These are phyloP conservation scores for Chitala chitala DNA, from an alignment of 2,113 vertebrate genomes.

Conservation along the genomic window DNA sequence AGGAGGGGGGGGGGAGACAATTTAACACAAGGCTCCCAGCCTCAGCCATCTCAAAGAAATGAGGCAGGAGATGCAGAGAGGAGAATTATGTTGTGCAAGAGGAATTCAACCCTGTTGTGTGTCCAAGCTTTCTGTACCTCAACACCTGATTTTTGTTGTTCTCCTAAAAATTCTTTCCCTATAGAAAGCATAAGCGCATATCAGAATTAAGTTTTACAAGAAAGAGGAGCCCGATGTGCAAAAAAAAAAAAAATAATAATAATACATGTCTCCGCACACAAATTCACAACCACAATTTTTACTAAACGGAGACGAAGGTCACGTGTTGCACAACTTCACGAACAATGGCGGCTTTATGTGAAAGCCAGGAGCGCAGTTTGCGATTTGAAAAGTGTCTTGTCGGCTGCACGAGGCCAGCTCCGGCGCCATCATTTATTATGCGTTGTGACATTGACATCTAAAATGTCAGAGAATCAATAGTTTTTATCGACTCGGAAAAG, in stretches of 20 bases:
- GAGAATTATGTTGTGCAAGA: not conserved
- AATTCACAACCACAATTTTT: not conserved
- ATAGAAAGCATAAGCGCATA: not conserved
- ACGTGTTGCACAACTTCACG: not conserved
- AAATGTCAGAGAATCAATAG: constrained; percentile 5
- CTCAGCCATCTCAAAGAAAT: constrained; percentile 46
- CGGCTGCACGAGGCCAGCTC: not conserved
- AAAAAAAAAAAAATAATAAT: no score
- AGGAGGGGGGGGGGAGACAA: constrained; percentile 49
- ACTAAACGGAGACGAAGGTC: not conserved
- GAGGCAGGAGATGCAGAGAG: constrained; percentile 33
- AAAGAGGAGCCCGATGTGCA: not conserved
- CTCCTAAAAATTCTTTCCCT: constrained; percentile 45
- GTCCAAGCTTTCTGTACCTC: constrained; percentile 15
- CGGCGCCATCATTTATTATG: not conserved
- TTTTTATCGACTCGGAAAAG: constrained; percentile 16
- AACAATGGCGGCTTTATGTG: not conserved
- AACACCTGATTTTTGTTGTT: constrained; percentile 39
- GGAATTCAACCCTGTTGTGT: constrained; percentile 37
- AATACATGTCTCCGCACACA: not conserved
- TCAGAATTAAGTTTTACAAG: not conserved
- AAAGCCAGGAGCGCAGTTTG: not conserved
- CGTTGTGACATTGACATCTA: constrained; percentile 19
- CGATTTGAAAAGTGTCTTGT: no score
- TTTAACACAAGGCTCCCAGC: constrained; percentile 59